Conservation (phyloP, 2,113 vertebrate species). For the Callipepla californica region DNA sequence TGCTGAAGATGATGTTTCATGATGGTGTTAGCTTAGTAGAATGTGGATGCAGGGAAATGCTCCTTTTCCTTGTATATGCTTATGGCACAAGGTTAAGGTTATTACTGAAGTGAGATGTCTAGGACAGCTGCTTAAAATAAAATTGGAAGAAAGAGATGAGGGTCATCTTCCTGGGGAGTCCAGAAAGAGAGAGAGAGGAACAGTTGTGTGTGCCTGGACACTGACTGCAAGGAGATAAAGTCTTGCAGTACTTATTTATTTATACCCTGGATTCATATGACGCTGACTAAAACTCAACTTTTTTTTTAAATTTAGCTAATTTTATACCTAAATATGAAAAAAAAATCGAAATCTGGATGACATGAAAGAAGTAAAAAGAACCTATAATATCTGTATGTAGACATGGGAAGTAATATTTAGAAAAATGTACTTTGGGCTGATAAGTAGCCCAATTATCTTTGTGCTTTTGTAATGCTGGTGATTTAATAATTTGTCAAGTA, state of each 20-base stretch:
- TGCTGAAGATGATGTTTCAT: not conserved
- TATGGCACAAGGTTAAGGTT: not conserved
- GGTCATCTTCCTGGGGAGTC: not conserved
- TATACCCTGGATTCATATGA: not conserved
- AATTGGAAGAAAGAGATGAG: not conserved
- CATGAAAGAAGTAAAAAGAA: not conserved
- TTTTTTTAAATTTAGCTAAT: not conserved
- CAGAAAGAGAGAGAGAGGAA: not conserved
- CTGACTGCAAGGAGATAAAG: too few relatives aligned
- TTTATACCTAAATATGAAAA: not conserved
- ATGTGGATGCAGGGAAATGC: not conserved
- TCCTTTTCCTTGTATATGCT: not conserved
- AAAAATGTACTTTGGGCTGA: not conserved
- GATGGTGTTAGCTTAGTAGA: not conserved
- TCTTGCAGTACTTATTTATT: not conserved
- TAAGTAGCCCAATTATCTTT: not conserved
- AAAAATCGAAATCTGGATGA: not conserved
- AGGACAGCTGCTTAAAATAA: not conserved
- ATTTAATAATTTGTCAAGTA: not conserved
- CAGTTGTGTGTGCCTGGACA: not conserved
- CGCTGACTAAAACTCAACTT: fast-evolving
- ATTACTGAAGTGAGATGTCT: not conserved
- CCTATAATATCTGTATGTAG: not conserved
- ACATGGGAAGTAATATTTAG: not conserved
- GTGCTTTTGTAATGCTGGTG: not conserved